Evolutionary conservation across 2,888 invertebrate genomes (phyloP), one percentile per base, ranked within the genome.

Genomic region (Plusia festucae): DNA sequence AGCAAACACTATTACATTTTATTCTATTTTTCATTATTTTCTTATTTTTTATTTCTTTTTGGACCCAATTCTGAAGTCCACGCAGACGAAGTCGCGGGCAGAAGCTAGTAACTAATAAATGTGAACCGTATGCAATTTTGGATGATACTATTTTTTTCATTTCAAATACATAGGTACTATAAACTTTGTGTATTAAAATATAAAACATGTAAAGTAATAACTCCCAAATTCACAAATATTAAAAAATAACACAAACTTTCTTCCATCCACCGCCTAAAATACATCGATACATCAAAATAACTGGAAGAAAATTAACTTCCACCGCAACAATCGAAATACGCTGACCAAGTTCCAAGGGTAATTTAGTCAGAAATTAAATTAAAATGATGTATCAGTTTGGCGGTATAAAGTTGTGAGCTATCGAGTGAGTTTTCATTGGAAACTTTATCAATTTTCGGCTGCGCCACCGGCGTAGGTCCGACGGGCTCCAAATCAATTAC

Each of bases 371-470:
- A 76, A 76, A 83, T 82, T 76, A 79, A 81, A 84, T 83, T 81
- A 80, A 73, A 79, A 73, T 81, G 65, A 78, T 78, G 73, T 82
- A 79, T 78, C 81, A 81, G 71, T 78, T 67, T 32, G 64, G 61
- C 73, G 64, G 76, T 70, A 70, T 70, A 66, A 78, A 77, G 75
- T 71, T 74, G 61, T 64, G 60, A 78, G 74, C 68, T 73, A 58
- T 56, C 57, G 73, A 71, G 79, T 76, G 81, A 86, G 81, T 84
- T 86, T 86, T 84, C 86, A 82, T 82, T 76, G 71, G 72, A 82
- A 86, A 86, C 86, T 86, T 86, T 86, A 85, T 86, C 87, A 86
- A 86, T 86, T 86, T 86, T 86, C 82, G 81, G 80, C 78, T 80
- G 73, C 70, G 71, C 73, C 74, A 66, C 79, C 77, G 46, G 16